Percentiles rank a stretch among this genome's conserved stretches.
Evolutionary conservation across 2,113 vertebrate species (phyloP).

Genomic region (Oenanthe melanoleuca): DNA sequence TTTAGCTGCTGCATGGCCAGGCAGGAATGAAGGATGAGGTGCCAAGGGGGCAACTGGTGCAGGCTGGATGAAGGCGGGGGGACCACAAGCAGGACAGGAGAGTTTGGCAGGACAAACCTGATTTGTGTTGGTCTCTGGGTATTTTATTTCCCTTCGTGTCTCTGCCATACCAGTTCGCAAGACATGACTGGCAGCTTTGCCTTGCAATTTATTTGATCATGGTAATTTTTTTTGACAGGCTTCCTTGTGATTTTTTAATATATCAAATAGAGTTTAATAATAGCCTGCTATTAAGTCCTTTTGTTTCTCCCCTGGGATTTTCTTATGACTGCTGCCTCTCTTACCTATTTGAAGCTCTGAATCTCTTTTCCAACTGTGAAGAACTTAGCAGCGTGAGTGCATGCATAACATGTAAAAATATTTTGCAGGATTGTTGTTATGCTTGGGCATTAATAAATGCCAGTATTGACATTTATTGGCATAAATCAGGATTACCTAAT

Average conservation of each 20-base stretch:
- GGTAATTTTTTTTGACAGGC: slow-evolving; percentile 71
- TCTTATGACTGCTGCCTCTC: slow-evolving; percentile 49
- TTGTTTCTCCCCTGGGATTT: slow-evolving; percentile 62
- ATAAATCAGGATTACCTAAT: neutral
- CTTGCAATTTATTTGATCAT: slow-evolving; percentile 66
- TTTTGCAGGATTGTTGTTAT: slow-evolving; percentile 13
- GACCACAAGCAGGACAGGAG: rapidly evolving
- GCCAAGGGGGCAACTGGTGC: neutral
- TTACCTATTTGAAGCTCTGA: slow-evolving; percentile 34
- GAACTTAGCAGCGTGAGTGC: neutral
- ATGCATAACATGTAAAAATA: slow-evolving; percentile 20
- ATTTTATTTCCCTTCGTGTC: neutral
- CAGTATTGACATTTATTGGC: neutral
- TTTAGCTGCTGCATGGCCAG: rapidly evolving
- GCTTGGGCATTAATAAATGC: slow-evolving; percentile 10
- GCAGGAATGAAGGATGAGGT: rapidly evolving
- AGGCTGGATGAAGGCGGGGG: neutral
- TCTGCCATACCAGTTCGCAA: neutral
- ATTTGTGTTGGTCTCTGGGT: neutral
- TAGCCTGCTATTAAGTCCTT: slow-evolving; percentile 69
- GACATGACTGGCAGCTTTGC: slow-evolving; percentile 62
- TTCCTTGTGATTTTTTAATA: slow-evolving; percentile 72
- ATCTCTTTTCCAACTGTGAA: slow-evolving; percentile 50
- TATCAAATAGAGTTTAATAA: slow-evolving; percentile 72
- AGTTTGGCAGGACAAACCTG: neutral